A percentile compares a stretch with the other conserved stretches of the same genome.
phyloP scores from a whole-genome alignment of 1,140 invertebrate genomes.

The Ectropis grisescens region DNA sequence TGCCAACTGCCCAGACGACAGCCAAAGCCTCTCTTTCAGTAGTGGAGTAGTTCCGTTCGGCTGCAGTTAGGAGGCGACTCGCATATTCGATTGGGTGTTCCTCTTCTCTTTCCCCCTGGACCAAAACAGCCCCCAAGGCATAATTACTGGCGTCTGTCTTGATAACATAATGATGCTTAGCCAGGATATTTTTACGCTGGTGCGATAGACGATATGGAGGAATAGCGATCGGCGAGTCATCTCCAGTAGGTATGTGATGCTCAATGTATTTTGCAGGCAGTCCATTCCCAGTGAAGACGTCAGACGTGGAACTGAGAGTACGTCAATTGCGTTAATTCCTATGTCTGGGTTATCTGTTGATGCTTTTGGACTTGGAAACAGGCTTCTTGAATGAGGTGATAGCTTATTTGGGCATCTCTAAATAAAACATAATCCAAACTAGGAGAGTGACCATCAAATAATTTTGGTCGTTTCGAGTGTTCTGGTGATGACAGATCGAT shows the following conservation, averaged over 20 bases:
- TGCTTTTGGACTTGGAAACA: too few relatives aligned
- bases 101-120: conserved; percentile 3
- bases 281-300: not conserved
- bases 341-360: too few relatives aligned
- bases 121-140: conserved; percentile 2
- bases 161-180: not conserved
- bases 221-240: conserved; percentile 11
- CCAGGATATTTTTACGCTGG: conserved; percentile 2
- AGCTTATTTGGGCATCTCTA: not conserved
- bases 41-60: not conserved
- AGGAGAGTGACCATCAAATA: too few relatives aligned
- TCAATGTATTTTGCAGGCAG: not conserved
- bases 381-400: too few relatives aligned
- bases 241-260: not conserved
- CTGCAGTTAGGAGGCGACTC: not conserved
- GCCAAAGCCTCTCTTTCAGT: conserved; percentile 3
- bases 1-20: not conserved
- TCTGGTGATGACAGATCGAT: too few relatives aligned
- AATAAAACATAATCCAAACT: too few relatives aligned
- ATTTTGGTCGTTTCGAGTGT: too few relatives aligned
- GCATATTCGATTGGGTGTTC: conserved; percentile 3
- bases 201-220: conserved; percentile 18
- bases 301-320: too few relatives aligned
- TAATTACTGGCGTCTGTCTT: conserved; percentile 3
- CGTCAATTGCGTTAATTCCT: too few relatives aligned